phyloP scores from a whole-genome alignment of 2,113 vertebrate genomes.

The Percina caprodes region DNA sequence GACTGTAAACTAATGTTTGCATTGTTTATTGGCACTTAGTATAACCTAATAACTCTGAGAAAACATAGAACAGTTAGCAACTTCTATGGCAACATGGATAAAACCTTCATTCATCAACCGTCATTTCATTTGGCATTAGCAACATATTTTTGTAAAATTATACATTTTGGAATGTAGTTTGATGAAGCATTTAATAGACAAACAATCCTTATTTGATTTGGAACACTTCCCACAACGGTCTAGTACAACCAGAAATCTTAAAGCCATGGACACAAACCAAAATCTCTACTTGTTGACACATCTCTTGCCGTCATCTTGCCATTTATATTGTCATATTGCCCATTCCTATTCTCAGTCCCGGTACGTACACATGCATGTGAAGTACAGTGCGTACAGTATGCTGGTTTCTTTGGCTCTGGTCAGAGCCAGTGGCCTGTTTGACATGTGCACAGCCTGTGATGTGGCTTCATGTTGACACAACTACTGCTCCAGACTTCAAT shows the following conservation, averaged over 20 bases:
- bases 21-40: background rate
- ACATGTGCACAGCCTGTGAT: conserved; percentile 72
- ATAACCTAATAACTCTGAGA: background rate
- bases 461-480: conserved; percentile 76
- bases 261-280: background rate
- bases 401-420: conserved; percentile 36
- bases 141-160: background rate
- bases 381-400: background rate
- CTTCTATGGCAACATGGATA: background rate
- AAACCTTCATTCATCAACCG: background rate
- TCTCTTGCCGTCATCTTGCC: background rate
- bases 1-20: background rate
- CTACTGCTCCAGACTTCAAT: conserved; percentile 72
- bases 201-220: background rate
- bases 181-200: background rate
- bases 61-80: background rate
- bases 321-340: background rate
- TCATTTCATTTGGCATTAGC: background rate
- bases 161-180: background rate
- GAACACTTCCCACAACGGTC: background rate
- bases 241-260: background rate
- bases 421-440: conserved; percentile 60
- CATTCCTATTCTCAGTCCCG: background rate
- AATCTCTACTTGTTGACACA: background rate
- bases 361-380: background rate